These are phyloP conservation scores for Cryptoleucopteryx plumbea DNA, from an alignment of 2,113 vertebrate genomes.

Conservation along the genomic window DNA sequence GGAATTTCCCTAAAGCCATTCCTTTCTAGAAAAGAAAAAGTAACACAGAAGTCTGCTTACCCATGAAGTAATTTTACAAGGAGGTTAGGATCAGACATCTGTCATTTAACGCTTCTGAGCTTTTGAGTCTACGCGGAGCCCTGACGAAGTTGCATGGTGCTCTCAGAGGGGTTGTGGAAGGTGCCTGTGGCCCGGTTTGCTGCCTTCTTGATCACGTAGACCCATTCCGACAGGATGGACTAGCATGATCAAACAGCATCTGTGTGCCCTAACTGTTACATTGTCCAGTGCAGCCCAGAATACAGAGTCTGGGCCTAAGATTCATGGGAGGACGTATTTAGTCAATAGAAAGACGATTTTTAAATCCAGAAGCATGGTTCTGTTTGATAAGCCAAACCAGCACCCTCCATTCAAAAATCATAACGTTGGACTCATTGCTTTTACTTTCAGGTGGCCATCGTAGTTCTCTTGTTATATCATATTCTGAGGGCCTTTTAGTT, in stretches of 20 bases:
- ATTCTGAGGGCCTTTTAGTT: not conserved
- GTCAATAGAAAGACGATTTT: not conserved
- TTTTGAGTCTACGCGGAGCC: not conserved
- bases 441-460: not conserved
- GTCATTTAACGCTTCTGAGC: not conserved
- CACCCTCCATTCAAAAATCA: not conserved
- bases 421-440: not conserved
- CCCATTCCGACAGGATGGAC: not conserved
- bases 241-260: not conserved
- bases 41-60: not conserved
- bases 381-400: not conserved
- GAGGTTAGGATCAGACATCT: not conserved
- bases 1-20: not conserved
- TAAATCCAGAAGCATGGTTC: not conserved
- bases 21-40: not conserved
- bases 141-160: accelerated
- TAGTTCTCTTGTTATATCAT: not conserved
- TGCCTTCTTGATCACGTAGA: not conserved
- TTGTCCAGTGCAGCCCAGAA: not conserved
- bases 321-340: not conserved
- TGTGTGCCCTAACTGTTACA: not conserved
- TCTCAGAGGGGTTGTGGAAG: not conserved
- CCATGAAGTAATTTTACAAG: not conserved
- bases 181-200: not conserved
- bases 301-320: not conserved